These are phyloP conservation scores for Otis tarda DNA, from an alignment of 2,113 vertebrate genomes.

Conservation along the genomic window DNA sequence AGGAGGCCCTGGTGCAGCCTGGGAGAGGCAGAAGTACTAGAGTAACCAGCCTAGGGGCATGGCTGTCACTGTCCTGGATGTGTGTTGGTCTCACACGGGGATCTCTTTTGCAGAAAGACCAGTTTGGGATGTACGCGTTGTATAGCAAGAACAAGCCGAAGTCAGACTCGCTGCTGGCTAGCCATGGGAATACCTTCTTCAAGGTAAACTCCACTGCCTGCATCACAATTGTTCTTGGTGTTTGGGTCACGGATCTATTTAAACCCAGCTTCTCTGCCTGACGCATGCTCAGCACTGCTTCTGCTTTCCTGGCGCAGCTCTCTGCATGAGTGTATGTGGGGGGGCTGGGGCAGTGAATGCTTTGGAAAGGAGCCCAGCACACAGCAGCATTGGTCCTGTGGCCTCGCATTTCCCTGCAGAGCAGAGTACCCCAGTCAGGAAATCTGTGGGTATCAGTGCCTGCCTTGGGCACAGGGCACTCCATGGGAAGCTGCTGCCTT, in stretches of 20 bases:
- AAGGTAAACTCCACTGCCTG: conserved; percentile 72
- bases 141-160: conserved; percentile 90
- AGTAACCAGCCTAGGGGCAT: background rate
- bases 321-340: background rate
- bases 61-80: background rate
- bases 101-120: conserved; percentile 79
- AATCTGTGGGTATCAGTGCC: background rate
- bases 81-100: rapidly evolving
- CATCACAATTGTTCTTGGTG: rapidly evolving
- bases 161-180: conserved; percentile 82
- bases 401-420: background rate
- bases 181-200: conserved; percentile 85
- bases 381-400: background rate
- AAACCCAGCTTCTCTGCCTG: background rate
- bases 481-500: background rate
- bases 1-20: background rate
- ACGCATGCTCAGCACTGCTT: background rate
- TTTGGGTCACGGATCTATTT: background rate
- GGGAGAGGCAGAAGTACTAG: background rate
- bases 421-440: background rate
- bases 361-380: background rate
- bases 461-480: background rate
- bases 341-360: rapidly evolving
- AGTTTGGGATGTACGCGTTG: conserved; percentile 86
- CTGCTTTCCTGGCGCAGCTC: background rate